A percentile compares a stretch with the other conserved stretches of the same genome.
phyloP scores from a whole-genome alignment of 37 sponge, comb jelly and placozoan genomes.

The Aplysina aerophoba region DNA sequence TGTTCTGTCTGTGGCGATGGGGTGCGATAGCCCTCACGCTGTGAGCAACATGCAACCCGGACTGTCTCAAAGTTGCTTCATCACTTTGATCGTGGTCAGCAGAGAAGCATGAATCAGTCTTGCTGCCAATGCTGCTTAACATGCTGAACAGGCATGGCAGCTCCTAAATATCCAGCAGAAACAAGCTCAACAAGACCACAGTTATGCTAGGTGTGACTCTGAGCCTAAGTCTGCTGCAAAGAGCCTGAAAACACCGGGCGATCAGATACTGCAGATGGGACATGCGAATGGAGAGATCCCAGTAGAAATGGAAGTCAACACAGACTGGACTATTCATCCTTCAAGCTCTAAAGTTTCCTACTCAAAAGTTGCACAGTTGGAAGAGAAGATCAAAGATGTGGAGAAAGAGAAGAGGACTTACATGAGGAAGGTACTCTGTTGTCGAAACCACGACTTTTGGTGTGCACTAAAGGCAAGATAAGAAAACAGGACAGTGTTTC shows the following conservation, averaged over 20 bases:
- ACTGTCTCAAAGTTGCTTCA: not conserved
- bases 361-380: not conserved
- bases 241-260: not conserved
- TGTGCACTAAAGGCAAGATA: not conserved
- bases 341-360: not conserved
- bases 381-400: not conserved
- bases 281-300: not conserved
- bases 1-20: not conserved
- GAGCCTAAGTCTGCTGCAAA: not conserved
- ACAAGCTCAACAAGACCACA: not conserved
- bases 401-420: not conserved
- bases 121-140: not conserved
- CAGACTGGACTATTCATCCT: conserved; percentile 13
- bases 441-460: not conserved
- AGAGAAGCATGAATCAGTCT: conserved; percentile 6
- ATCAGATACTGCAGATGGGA: not conserved
- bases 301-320: not conserved
- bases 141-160: not conserved
- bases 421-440: not conserved
- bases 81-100: conserved; percentile 1
- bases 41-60: not conserved
- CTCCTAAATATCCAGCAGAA: not conserved
- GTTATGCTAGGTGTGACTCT: not conserved
- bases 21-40: not conserved
- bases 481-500: not conserved